Evolutionary conservation across 2,797 vertebrate species (phyloP).

Genomic region (Sitta carolinensis): DNA sequence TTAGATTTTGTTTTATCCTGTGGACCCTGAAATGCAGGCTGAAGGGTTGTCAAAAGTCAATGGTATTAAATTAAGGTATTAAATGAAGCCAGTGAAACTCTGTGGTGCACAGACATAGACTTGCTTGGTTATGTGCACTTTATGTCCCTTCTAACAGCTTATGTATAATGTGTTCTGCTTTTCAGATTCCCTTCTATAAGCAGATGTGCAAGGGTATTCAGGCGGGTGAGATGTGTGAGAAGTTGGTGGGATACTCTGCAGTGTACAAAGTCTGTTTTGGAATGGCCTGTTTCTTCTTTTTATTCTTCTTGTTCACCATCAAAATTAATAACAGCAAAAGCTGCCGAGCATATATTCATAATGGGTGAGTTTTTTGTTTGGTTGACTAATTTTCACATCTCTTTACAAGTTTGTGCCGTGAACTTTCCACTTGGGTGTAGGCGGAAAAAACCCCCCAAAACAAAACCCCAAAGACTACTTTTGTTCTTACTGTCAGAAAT

Average conservation of each 20-base stretch:
- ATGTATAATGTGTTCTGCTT: background rate
- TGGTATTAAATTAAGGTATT: background rate
- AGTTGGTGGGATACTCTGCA: constrained; percentile 91
- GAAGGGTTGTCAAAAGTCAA: background rate
- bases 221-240: constrained; percentile 87
- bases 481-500: background rate
- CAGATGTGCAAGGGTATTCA: constrained; percentile 85
- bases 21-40: background rate
- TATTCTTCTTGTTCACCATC: constrained; percentile 88
- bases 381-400: background rate
- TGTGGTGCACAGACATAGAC: background rate
- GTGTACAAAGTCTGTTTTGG: constrained; percentile 98
- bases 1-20: background rate
- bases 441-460: background rate
- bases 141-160: background rate
- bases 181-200: constrained; percentile 88
- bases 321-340: constrained; percentile 86
- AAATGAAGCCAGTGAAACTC: background rate
- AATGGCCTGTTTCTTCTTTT: constrained; percentile 95
- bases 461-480: background rate
- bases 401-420: background rate
- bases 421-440: background rate
- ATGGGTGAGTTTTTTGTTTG: constrained; percentile 82
- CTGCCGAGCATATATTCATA: constrained; percentile 90
- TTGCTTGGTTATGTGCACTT: background rate